Percentiles rank a stretch among this genome's conserved stretches.
Evolutionary conservation across 2,797 vertebrate species (phyloP).

Genomic region (Ctenosaura bakeri): DNA sequence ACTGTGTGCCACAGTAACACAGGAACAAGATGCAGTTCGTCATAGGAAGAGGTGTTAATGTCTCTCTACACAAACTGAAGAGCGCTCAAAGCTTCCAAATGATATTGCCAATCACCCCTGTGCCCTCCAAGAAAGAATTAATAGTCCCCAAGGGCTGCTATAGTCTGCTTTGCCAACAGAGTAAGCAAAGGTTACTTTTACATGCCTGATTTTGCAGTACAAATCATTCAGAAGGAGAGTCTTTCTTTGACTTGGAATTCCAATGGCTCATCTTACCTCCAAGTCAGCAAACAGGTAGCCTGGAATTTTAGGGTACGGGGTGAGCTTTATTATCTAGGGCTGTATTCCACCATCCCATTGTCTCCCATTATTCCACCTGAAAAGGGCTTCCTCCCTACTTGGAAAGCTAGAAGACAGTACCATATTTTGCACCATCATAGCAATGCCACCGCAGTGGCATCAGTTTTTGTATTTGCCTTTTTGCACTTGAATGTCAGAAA

Average conservation of each 20-base stretch:
- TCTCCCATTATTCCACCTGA: background rate
- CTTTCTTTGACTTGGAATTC: background rate
- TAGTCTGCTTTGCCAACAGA: constrained; percentile 7
- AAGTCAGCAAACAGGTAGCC: background rate
- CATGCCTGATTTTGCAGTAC: background rate
- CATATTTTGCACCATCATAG: no score
- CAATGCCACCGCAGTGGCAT: no score
- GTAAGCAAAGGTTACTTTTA: background rate
- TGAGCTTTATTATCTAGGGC: background rate
- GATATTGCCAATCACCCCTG: background rate
- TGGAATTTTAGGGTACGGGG: background rate
- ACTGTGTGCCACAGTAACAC: background rate
- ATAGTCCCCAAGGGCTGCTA: constrained; percentile 40
- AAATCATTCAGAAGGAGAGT: background rate
- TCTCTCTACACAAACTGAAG: background rate
- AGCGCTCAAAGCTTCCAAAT: background rate
- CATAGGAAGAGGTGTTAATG: background rate
- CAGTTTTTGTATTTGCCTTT: background rate
- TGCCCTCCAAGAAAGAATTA: constrained; percentile 45
- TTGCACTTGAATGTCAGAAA: no score
- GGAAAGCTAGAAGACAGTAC: no score
- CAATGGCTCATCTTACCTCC: background rate
- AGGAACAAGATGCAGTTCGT: background rate
- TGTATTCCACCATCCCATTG: background rate
- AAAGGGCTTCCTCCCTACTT: no score